Base-by-base conservation (phyloP, 2,113 vertebrate genomes). In the Riparia riparia region DNA sequence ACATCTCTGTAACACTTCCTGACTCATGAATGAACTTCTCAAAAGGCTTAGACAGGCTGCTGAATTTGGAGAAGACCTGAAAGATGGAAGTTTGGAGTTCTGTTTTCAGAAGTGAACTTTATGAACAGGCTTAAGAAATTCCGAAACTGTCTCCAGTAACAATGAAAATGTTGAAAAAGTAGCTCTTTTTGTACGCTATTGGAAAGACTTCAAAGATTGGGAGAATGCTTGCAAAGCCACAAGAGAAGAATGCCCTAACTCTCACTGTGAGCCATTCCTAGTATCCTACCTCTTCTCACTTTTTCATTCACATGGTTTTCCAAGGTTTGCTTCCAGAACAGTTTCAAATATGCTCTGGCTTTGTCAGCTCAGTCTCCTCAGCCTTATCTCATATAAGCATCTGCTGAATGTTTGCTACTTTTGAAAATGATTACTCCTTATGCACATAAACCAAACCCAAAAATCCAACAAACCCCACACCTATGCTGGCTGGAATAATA, bases 21-120 rank as follows among this genome's bases (percentile, higher is more conserved):
- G 0, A 61, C 26, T 91, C 65, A 69, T 21, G 65, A 92, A 86
- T 87, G 94, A 94, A 69, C 78, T 92, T 94, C 84, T 91, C 57
- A 78, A 94, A 96, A 79, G 61, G n/a, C 65, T 92, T 82, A 87
- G 71, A 93, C 70, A 92, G 69, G 12, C 31, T 82, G 34, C 63
- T 86, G 60, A 89, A 90, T 86, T 91, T 84, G 53, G 53, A 95
- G 64, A 86, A 89, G 56, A 80, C 11, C 34, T 89, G 69, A 82
- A 90, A 94, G 50, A n/a, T 14, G 20, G 32, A 94, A 82, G 12
- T 76, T 76, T 57, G 61, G 7, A 69, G 42, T 31, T 56, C 8
- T 71, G 9, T 70, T 66, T 72, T 65, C 45, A 85, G 73, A 82
- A 65, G 0, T 61, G 26, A 93, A 82, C 31, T 63, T 82, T 37